Base-by-base conservation (phyloP, 2,797 vertebrate species). In the Podargus strigoides region DNA sequence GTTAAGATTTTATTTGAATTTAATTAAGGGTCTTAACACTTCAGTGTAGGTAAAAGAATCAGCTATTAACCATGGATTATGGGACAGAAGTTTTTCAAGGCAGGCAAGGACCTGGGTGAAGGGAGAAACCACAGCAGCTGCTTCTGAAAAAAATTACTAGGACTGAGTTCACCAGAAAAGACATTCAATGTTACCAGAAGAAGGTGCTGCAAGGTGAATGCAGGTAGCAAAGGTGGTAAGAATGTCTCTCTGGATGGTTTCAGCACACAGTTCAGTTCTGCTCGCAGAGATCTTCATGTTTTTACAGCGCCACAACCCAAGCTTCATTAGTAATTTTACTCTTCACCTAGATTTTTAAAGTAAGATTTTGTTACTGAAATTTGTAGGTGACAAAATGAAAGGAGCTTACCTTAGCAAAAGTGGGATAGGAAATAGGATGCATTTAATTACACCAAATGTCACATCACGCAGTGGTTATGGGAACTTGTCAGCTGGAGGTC, bases 211-310 rank as follows among this genome's bases (percentile, higher is more conserved):
- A 75, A 52, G 14, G 11, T 46, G 14, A 77, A 8, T 36, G n/a
- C 22, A 53, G 30, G 28, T 41, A 88, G 23, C 3, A 42, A 60
- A 93, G 8, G 11, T n/a, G 19, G 10, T 34, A 9, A 69, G n/a
- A 69, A 67, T 9, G 0, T 44, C 23, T 60, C 39, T 70, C 34
- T 27, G 39, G 56, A 37, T 5, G 4, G 14, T 21, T 84, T 90
- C 39, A 74, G 28, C 19, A 32, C 15, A 22, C 21, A 49, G 7
- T 72, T 81, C 39, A 76, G 30, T 37, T 36, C 66, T 59, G 3
- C 14, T 81, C 4, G 49, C 34, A 60, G 41, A 56, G 2, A 62
- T 46, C 28, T 30, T 49, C 28, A 49, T 0, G 0, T 44, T 75
- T 70, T 91, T 78, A 74, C 15, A 15, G 27, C 49, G 6, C 7